Base-by-base conservation (phyloP, 2,797 vertebrate species). In the Gymnopithys bicolor region DNA sequence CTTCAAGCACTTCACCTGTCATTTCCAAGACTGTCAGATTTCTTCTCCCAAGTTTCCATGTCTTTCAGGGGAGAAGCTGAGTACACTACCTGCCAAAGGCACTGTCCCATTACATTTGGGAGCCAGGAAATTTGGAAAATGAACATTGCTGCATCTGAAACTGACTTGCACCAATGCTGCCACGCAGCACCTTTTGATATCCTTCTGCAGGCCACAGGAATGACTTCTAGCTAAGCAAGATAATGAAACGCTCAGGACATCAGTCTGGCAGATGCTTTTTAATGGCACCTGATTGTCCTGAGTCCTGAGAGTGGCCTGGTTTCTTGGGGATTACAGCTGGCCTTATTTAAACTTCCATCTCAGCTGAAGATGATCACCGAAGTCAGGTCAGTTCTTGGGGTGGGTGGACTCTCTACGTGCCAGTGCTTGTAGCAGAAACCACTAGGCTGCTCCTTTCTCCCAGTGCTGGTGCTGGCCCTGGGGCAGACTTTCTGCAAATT, bases 331-430 rank as follows among this genome's bases (percentile, higher is more conserved):
- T 95, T 95, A 95, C 58, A 59, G 77, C 32, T 23, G 10, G 56
- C 94, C 93, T 92, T 74, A 75, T 35, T 92, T 96, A 91, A 95
- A 83, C 92, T 94, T 93, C 71, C 32, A 39, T 74, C 77, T 86
- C 85, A 49, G 83, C 80, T 67, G 45, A 87, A 67, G 0, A 0
- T 43, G 75, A 60, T 70, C 67, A 59, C 41, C 0, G 0, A 75
- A 68, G 84, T 49, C 91, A 87, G 86, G 85, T 82, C 63, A 86
- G 63, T 69, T 73, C 81, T 63, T 0, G 0, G 52, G n/a, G 18
- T 5, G 13, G 43, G 56, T 9, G 10, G 52, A n/a, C 37, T 70
- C 74, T 6, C 6, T 28, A 12, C 4, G 10, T 62, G 49, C 30
- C 24, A 13, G 28, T 55, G 53, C 11, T 25, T 14, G 4, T 7